Conservation (phyloP, 2,113 vertebrate genomes). For the Nycticorax nycticorax region DNA sequence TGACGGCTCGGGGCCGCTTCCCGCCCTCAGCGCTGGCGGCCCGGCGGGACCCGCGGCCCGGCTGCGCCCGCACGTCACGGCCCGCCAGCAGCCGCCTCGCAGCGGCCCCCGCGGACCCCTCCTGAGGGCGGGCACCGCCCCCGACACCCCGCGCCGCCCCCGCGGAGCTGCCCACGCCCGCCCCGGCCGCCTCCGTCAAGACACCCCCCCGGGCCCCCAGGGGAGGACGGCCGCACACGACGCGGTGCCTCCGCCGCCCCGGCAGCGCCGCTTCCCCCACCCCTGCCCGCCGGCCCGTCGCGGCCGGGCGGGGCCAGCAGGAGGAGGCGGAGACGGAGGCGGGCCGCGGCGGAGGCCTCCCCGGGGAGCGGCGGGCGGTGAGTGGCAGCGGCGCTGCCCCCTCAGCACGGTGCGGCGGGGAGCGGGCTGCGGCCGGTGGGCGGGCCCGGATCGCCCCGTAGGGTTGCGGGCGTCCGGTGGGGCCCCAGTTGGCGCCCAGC, state of each 20-base stretch:
- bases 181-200: neutral
- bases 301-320: too few relatives aligned
- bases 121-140: neutral
- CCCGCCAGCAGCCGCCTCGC: neutral
- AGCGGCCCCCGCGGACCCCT: neutral
- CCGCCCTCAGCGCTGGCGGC: neutral
- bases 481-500: fast-evolving
- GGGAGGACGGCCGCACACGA: fast-evolving
- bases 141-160: neutral
- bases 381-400: neutral
- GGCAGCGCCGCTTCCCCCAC: fast-evolving
- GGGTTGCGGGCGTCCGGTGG: fast-evolving
- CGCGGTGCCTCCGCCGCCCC: fast-evolving
- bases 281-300: too few relatives aligned
- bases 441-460: neutral
- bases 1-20: neutral
- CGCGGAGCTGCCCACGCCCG: neutral
- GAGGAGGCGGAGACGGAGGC: too few relatives aligned
- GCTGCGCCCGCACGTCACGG: neutral
- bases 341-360: too few relatives aligned
- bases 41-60: neutral
- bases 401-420: neutral
- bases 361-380: neutral
- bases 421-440: neutral
- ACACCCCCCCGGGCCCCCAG: fast-evolving